phyloP scores from a whole-genome alignment of 2,797 vertebrate species.

The Cheirogaleus major region DNA sequence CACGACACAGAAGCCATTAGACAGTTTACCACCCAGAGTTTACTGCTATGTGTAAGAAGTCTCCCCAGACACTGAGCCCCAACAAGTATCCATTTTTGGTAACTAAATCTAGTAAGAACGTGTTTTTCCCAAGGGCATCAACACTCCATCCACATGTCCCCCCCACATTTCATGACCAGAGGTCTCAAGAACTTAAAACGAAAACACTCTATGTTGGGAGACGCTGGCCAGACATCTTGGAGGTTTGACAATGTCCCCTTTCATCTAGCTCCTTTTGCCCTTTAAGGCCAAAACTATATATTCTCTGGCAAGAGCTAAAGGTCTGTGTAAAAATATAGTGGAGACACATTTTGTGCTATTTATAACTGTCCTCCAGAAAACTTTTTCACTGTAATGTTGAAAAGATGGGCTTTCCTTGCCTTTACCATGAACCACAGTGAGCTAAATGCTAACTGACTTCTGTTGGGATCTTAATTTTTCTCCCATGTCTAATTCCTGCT shows the following conservation, averaged over 20 bases:
- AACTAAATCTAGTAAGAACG: background rate
- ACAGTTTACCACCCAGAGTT: background rate
- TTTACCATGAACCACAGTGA: background rate
- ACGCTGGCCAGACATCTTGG: constrained; percentile 51
- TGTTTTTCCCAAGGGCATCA: background rate
- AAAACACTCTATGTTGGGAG: background rate
- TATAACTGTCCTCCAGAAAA: constrained; percentile 24
- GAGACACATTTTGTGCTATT: background rate
- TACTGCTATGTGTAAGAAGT: rapidly evolving
- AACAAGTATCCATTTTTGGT: background rate
- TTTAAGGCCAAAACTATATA: background rate
- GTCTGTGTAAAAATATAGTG: constrained; percentile 18
- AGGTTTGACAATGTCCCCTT: constrained; percentile 41
- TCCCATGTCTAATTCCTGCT: background rate
- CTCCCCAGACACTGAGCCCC: background rate
- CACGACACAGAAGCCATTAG: constrained; percentile 69
- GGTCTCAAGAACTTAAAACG: constrained; percentile 35
- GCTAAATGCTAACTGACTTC: background rate
- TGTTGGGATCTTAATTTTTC: background rate
- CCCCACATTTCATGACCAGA: constrained; percentile 11
- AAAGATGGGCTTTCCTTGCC: background rate
- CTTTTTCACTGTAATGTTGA: background rate
- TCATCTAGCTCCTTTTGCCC: constrained; percentile 4
- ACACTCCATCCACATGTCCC: background rate
- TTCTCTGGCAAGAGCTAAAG: constrained; percentile 35